Conservation (phyloP, 2,113 vertebrate genomes). For the Mus pahari region DNA sequence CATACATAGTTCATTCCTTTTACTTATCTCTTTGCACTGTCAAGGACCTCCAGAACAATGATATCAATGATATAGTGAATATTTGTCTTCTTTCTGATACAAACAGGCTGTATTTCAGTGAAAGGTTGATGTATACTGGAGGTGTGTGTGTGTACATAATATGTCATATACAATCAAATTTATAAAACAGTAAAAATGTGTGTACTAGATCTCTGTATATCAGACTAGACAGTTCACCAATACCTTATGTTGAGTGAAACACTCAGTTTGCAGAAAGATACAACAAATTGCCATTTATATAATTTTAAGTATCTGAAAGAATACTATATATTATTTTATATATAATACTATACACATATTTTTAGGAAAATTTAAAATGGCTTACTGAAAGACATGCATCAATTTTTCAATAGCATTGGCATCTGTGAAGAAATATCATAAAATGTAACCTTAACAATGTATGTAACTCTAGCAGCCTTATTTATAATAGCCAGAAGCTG, state of each 20-base stretch:
- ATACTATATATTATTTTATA: slow-evolving; percentile 15
- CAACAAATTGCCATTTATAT: slow-evolving; percentile 7
- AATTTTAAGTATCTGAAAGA: slow-evolving; percentile 44
- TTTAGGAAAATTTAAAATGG: slow-evolving; percentile 17
- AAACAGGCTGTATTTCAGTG: neutral
- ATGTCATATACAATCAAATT: slow-evolving; percentile 48
- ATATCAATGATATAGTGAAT: neutral
- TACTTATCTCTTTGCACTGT: slow-evolving; percentile 54
- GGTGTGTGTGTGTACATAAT: slow-evolving; percentile 49
- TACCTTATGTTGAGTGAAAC: slow-evolving; percentile 31
- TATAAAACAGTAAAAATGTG: slow-evolving; percentile 52
- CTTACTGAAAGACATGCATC: neutral
- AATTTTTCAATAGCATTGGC: slow-evolving; percentile 22
- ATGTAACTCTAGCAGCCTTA: no score
- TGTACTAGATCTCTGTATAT: neutral
- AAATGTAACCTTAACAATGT: slow-evolving; percentile 15
- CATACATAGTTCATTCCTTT: slow-evolving; percentile 57
- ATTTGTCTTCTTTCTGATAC: slow-evolving; percentile 48
- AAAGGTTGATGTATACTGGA: slow-evolving; percentile 32
- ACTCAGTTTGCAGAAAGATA: slow-evolving; percentile 52
- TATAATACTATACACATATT: neutral
- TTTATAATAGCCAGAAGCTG: no score
- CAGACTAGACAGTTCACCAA: neutral
- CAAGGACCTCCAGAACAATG: neutral
- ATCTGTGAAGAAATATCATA: neutral